Evolutionary conservation across 2,888 invertebrate genomes (phyloP).

Genomic region (Trypoxylon attenuatum): DNA sequence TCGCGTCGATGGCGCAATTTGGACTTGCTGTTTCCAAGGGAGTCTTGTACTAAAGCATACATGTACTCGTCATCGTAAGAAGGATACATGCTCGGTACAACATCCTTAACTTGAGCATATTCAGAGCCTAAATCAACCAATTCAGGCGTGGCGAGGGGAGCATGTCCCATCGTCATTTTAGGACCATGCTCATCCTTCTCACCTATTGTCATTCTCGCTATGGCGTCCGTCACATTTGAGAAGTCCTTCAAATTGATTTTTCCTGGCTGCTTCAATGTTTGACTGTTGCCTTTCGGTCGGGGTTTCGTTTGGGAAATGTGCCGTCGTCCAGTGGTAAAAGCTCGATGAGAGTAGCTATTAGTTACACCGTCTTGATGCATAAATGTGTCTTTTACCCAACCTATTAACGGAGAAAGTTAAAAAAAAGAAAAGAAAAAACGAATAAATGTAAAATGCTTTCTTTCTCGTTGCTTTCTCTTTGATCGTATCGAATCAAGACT

Average conservation of each 20-base stretch:
- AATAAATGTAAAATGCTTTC: no score
- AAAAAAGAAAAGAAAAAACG: background rate
- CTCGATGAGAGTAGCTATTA: conserved; percentile 82
- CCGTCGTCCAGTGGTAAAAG: conserved; percentile 83
- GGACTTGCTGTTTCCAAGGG: conserved; percentile 78
- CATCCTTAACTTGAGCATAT: conserved; percentile 83
- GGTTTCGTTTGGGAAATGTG: conserved; percentile 79
- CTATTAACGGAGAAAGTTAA: no score
- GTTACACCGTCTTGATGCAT: conserved; percentile 75
- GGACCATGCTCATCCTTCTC: conserved; percentile 73
- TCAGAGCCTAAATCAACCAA: conserved; percentile 85
- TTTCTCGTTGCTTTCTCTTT: no score
- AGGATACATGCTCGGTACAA: conserved; percentile 77
- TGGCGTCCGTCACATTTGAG: conserved; percentile 90
- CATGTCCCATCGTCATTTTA: conserved; percentile 77
- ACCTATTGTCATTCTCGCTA: conserved; percentile 80
- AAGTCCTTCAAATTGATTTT: conserved; percentile 93
- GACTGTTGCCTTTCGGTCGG: conserved; percentile 81
- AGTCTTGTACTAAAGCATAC: conserved; percentile 82
- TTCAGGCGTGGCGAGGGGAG: conserved; percentile 86
- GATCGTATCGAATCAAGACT: conserved; percentile 15
- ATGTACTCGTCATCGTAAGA: conserved; percentile 79
- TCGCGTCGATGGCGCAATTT: conserved; percentile 80
- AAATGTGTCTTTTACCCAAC: conserved; percentile 77
- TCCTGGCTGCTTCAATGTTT: conserved; percentile 89